phyloP scores from a whole-genome alignment of 2,797 vertebrate genomes.

The Megalops cyprinoides region DNA sequence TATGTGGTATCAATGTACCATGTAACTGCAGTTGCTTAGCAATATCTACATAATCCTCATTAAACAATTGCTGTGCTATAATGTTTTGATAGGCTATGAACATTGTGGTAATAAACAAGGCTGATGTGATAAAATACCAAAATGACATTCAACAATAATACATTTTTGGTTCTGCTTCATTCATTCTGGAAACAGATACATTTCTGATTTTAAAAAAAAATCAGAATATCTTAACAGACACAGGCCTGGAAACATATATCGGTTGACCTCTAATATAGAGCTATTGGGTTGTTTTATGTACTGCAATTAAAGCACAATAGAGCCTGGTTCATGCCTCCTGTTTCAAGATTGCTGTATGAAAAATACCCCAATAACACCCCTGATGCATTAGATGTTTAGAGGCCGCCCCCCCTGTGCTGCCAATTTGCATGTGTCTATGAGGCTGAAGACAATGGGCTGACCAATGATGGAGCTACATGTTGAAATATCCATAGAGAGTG shows the following conservation, averaged over 20 bases:
- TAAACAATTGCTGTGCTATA: neutral
- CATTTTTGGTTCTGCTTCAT: neutral
- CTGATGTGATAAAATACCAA: neutral
- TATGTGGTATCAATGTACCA: too few species aligned
- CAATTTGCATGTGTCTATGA: slow-evolving; percentile 53
- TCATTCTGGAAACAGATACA: neutral
- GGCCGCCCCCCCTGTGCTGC: slow-evolving; percentile 36
- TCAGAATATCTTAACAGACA: neutral
- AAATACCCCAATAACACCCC: slow-evolving; percentile 19
- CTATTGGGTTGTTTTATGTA: slow-evolving; percentile 44
- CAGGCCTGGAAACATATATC: slow-evolving; percentile 43
- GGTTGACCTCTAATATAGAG: slow-evolving; percentile 60
- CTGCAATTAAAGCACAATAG: slow-evolving; percentile 43
- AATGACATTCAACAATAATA: neutral
- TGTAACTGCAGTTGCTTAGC: neutral
- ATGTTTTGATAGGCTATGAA: too few species aligned
- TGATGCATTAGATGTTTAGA: neutral
- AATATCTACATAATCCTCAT: neutral
- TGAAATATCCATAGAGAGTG: neutral
- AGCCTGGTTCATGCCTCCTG: slow-evolving; percentile 51
- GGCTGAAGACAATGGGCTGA: neutral
- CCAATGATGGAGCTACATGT: neutral
- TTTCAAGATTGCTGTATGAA: slow-evolving; percentile 22
- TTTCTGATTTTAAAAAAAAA: neutral
- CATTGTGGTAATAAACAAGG: too few species aligned